These are phyloP conservation scores for Sarotherodon lohbergeri DNA, from an alignment of 2,113 vertebrate species.

Conservation along the genomic window DNA sequence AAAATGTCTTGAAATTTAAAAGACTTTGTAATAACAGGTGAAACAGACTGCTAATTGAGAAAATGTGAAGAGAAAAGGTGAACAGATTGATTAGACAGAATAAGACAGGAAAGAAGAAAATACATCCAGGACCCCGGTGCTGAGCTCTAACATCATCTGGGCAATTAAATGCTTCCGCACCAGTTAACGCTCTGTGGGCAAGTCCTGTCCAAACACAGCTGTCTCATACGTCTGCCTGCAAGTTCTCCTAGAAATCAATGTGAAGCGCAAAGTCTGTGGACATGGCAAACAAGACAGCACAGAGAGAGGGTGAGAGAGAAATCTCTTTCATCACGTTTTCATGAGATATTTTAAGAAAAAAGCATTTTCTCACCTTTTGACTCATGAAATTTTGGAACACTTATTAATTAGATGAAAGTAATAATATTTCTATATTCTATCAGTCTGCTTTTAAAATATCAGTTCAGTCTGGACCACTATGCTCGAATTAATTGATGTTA, in stretches of 20 bases:
- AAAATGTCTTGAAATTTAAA: neutral
- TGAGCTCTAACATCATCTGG: constrained; percentile 15
- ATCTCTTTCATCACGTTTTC: neutral
- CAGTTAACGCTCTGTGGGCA: constrained; percentile 32
- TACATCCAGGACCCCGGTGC: neutral
- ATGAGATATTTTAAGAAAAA: neutral
- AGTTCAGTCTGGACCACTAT: neutral
- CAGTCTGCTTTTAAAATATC: neutral
- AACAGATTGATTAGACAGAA: neutral
- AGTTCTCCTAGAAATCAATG: neutral
- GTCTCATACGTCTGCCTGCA: neutral
- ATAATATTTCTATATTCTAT: neutral
- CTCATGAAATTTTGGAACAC: neutral
- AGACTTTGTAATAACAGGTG: neutral
- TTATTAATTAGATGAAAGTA: neutral
- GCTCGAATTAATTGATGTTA: neutral
- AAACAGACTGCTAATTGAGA: neutral
- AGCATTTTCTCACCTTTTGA: neutral
- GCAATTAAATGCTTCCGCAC: constrained; percentile 57
- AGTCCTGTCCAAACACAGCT: constrained; percentile 24
- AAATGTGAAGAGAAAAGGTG: neutral
- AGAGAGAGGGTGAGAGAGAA: neutral
- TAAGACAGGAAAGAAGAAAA: constrained; percentile 3
- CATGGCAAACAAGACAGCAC: neutral
- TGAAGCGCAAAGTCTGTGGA: neutral